These are phyloP conservation scores for Sarcophaga caerulescens DNA, from an alignment of 2,888 invertebrate species.

Conservation along the genomic window DNA sequence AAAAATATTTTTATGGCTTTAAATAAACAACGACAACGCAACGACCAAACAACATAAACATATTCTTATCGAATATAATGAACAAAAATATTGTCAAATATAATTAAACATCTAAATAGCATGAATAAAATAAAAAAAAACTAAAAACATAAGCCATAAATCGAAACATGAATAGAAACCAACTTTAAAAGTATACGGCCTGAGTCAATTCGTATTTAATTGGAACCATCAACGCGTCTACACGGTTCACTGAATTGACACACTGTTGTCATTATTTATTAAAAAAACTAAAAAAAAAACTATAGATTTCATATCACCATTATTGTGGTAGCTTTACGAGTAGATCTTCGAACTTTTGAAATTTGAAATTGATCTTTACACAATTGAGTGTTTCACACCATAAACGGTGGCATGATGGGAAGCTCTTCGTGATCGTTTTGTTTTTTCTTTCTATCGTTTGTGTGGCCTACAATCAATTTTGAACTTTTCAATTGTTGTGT, in stretches of 20 bases:
- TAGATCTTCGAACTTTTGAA: neutral
- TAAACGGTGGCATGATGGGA: neutral
- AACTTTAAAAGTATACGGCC: constrained; percentile 36
- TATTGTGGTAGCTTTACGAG: too few relatives aligned
- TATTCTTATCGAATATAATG: neutral
- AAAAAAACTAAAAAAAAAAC: neutral
- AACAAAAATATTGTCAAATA: constrained; percentile 31
- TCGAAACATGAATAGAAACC: neutral
- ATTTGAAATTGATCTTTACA: constrained; percentile 34
- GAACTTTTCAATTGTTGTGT: constrained; percentile 32
- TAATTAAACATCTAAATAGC: constrained; percentile 46
- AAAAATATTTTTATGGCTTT: constrained; percentile 29
- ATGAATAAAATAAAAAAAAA: constrained; percentile 26
- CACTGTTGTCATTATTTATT: constrained; percentile 40
- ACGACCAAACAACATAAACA: neutral
- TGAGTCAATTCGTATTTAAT: constrained; percentile 54
- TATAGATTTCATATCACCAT: too few relatives aligned
- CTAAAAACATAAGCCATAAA: constrained; percentile 16
- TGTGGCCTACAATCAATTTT: constrained; percentile 29
- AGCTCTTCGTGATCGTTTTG: neutral
- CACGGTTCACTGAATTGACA: constrained; percentile 52
- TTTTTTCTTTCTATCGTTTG: constrained; percentile 4
- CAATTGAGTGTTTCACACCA: constrained; percentile 21
- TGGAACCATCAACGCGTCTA: constrained; percentile 38
- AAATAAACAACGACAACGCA: neutral